A percentile compares a stretch with the other conserved stretches of the same genome.
These are phyloP conservation scores for Scomber scombrus DNA, from an alignment of 2,113 vertebrate genomes.

Conservation along the genomic window DNA sequence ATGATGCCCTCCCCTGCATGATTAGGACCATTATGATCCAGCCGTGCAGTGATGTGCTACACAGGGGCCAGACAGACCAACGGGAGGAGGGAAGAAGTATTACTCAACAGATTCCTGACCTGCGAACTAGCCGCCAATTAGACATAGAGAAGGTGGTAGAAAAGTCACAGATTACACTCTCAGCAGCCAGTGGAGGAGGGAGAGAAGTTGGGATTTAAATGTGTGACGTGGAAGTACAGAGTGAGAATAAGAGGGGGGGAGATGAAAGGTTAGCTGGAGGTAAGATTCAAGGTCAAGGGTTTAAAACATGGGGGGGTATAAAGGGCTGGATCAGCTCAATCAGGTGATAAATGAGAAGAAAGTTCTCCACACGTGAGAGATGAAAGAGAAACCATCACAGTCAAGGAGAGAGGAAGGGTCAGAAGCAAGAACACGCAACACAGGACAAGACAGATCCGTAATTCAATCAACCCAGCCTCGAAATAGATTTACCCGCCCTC, in stretches of 20 bases:
- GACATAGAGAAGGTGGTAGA: neutral
- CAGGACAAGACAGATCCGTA: conserved; percentile 57
- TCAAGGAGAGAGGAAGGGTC: conserved; percentile 52
- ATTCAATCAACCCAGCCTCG: conserved; percentile 63
- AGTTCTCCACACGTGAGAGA: conserved; percentile 33
- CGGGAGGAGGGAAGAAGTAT: conserved; percentile 24
- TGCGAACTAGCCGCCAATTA: conserved; percentile 53
- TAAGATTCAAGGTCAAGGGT: conserved; percentile 69
- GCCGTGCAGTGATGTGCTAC: conserved; percentile 38
- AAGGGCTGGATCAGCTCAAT: conserved; percentile 4
- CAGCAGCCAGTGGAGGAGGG: neutral
- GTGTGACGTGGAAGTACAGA: neutral
- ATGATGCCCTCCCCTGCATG: conserved; percentile 54
- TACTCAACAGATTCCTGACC: conserved; percentile 47
- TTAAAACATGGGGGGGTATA: neutral
- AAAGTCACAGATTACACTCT: conserved; percentile 40
- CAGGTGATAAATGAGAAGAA: conserved; percentile 20
- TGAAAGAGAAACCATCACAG: conserved; percentile 24
- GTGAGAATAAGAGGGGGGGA: neutral
- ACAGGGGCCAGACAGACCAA: conserved; percentile 37
- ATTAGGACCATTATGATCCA: conserved; percentile 67
- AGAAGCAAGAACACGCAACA: conserved; percentile 42
- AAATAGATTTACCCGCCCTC: conserved; percentile 65
- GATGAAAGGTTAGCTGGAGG: conserved; percentile 27
- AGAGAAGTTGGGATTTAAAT: neutral